A percentile compares a stretch with the other conserved stretches of the same genome.
Evolutionary conservation across 2,797 vertebrate species (phyloP).

Genomic region (Percopsis omiscomaycus): DNA sequence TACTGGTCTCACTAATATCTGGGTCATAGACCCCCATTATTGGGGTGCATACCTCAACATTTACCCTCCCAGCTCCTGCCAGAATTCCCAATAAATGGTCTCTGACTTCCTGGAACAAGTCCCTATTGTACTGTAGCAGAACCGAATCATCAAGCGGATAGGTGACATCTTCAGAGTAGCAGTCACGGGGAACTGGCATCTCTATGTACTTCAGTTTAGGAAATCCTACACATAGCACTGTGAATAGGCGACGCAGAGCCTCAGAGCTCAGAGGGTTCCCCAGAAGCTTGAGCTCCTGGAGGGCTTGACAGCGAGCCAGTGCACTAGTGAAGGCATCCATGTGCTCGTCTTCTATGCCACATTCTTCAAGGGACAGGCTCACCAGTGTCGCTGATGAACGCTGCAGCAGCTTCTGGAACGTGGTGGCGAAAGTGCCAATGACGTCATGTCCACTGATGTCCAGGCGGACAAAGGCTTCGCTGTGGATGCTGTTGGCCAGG

Average conservation of each 20-base stretch:
- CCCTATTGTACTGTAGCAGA: conserved; percentile 79
- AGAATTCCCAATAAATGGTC: conserved; percentile 80
- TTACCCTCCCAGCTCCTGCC: conserved; percentile 76
- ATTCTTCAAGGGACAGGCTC: conserved; percentile 87
- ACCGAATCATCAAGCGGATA: conserved; percentile 87
- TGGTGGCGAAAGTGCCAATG: conserved; percentile 74
- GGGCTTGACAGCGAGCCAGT: conserved; percentile 77
- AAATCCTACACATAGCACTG: conserved; percentile 73
- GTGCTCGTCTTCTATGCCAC: conserved; percentile 82
- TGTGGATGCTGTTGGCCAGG: conserved; percentile 87
- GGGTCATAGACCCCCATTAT: conserved; percentile 88
- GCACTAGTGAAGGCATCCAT: conserved; percentile 74
- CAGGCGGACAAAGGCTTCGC: conserved; percentile 81
- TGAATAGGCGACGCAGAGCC: conserved; percentile 80
- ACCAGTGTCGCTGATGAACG: conserved; percentile 80
- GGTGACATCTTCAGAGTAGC: conserved; percentile 80
- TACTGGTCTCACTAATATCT: conserved; percentile 89
- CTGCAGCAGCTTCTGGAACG: conserved; percentile 85
- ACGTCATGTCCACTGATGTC: conserved; percentile 93
- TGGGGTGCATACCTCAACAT: conserved; percentile 83
- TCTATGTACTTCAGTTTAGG: conserved; percentile 84
- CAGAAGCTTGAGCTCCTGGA: conserved; percentile 86
- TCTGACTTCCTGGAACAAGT: conserved; percentile 78
- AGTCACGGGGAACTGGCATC: conserved; percentile 90
- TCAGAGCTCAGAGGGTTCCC: conserved; percentile 87